These are phyloP conservation scores for Kryphioiulus occultus DNA, from an alignment of 2,888 invertebrate genomes.

Conservation along the genomic window DNA sequence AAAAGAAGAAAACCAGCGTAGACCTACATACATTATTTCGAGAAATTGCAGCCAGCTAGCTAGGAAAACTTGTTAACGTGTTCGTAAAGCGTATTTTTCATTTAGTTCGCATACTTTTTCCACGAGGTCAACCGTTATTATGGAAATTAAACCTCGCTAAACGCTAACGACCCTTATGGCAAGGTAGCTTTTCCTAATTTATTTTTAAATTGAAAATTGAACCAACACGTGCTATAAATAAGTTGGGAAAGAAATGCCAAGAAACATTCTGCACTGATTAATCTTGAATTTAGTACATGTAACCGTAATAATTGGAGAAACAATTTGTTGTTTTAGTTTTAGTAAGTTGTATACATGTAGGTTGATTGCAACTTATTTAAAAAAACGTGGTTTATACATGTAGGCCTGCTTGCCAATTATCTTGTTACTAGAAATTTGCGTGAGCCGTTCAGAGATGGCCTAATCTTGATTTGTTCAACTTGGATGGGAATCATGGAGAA, in stretches of 20 bases:
- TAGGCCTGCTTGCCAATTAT: no score
- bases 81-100: neutral
- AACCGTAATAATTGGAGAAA: neutral
- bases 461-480: no score
- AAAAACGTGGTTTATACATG: no score
- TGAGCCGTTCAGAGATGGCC: no score
- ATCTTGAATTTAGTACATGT: no score
- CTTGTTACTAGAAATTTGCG: no score
- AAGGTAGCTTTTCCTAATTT: neutral
- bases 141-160: neutral
- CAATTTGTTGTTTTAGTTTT: no score
- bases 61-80: conserved; percentile 15
- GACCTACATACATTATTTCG: conserved; percentile 25
- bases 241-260: no score
- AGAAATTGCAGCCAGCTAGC: neutral
- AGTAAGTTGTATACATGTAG: no score
- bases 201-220: neutral
- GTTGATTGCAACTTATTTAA: no score
- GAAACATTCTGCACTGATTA: neutral
- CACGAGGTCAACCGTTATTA: neutral
- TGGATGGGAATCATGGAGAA: no score
- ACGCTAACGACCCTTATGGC: neutral
- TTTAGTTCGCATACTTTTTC: neutral
- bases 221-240: neutral
- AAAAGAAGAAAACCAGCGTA: neutral